Percentiles rank a stretch among this genome's conserved stretches.
These are phyloP conservation scores for Pristionchus maxplancki DNA, from an alignment of 2,888 invertebrate species.

Conservation along the genomic window DNA sequence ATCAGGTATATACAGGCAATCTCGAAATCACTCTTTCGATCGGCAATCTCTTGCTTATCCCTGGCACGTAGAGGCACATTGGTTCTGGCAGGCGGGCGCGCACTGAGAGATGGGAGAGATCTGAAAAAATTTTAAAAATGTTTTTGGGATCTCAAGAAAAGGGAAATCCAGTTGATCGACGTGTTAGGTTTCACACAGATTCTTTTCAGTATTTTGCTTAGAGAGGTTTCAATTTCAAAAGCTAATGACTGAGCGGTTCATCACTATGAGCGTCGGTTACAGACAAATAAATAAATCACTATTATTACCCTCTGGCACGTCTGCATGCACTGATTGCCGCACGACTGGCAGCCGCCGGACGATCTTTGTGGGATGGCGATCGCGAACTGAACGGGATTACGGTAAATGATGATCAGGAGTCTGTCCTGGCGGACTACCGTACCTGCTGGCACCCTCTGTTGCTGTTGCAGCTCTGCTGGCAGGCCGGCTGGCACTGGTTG, in stretches of 20 bases:
- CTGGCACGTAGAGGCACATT: slow-evolving; percentile 9
- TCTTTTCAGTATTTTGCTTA: too few species aligned
- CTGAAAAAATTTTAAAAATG: too few species aligned
- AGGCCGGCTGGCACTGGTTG: background rate
- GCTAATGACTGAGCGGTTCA: too few species aligned
- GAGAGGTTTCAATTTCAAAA: too few species aligned
- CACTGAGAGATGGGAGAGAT: slow-evolving; percentile 9
- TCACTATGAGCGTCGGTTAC: too few species aligned
- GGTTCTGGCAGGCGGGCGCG: slow-evolving; percentile 18
- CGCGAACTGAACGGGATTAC: background rate
- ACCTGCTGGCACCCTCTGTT: slow-evolving; percentile 10
- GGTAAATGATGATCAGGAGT: background rate
- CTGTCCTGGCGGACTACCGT: too few species aligned
- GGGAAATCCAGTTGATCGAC: too few species aligned
- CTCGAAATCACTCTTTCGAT: too few species aligned
- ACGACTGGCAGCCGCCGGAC: background rate
- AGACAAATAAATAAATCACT: background rate
- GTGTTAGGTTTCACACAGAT: too few species aligned
- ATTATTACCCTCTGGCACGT: slow-evolving; percentile 16
- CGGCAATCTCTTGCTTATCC: background rate
- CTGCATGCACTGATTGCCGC: slow-evolving; percentile 33
- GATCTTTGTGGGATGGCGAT: background rate
- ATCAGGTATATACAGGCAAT: slow-evolving; percentile 12
- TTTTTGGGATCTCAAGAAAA: too few species aligned
- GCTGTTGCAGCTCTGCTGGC: background rate